Conservation (phyloP, 2,797 vertebrate genomes). For the Trachops cirrhosus region DNA sequence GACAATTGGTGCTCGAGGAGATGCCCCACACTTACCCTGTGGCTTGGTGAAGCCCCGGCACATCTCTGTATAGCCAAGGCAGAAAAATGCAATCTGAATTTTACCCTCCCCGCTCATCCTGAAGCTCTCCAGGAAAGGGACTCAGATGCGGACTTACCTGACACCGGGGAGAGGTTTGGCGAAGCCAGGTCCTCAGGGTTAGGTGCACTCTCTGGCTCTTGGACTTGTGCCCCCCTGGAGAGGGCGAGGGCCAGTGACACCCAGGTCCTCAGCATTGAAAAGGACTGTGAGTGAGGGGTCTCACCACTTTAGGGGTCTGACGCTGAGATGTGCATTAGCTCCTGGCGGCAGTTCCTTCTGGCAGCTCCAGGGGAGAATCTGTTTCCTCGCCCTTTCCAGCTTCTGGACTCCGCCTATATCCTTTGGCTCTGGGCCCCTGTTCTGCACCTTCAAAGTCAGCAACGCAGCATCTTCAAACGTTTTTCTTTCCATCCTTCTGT, state of each 20-base stretch:
- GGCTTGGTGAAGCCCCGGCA: not conserved
- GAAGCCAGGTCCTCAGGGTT: not conserved
- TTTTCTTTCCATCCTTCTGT: not conserved
- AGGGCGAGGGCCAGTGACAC: not conserved
- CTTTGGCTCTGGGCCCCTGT: not conserved
- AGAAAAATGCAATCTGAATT: not conserved
- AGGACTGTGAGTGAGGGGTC: not conserved
- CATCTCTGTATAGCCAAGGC: not conserved
- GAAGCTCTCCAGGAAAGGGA: not conserved
- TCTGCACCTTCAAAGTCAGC: not conserved
- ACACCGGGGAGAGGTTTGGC: not conserved
- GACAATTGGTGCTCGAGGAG: not conserved
- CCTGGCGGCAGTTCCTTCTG: not conserved
- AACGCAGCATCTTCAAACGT: not conserved
- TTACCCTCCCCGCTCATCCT: not conserved
- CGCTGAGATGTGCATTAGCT: not conserved
- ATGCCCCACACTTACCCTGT: not conserved
- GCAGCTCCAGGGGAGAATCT: not conserved
- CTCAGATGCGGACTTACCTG: not conserved
- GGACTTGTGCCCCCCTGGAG: not conserved
- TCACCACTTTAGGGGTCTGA: not conserved
- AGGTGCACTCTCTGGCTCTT: not conserved
- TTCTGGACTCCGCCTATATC: not conserved
- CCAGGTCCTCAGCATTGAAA: no score
- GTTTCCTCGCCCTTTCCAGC: not conserved